phyloP scores from a whole-genome alignment of 2,888 invertebrate genomes.

The Conchocele bisecta region DNA sequence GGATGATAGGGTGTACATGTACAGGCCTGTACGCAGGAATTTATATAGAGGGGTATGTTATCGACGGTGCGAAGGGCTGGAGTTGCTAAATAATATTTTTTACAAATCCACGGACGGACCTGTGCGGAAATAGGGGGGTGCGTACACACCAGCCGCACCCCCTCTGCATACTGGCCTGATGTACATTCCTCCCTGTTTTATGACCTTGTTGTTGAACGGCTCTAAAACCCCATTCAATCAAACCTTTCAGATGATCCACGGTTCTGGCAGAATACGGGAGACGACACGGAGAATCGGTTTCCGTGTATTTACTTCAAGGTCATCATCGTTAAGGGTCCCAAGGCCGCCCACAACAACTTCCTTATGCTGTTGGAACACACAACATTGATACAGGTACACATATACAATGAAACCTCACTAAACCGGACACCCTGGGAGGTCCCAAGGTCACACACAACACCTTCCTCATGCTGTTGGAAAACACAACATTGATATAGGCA shows the following conservation, averaged over 20 bases:
- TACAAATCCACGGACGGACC: too few species aligned
- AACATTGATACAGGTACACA: constrained; percentile 71
- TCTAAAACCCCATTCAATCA: too few species aligned
- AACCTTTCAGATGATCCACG: constrained; percentile 71
- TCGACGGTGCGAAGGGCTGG: too few species aligned
- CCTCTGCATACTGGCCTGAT: too few species aligned
- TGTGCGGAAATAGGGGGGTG: too few species aligned
- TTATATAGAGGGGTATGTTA: too few species aligned
- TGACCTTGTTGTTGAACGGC: not conserved
- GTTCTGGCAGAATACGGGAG: constrained; percentile 69
- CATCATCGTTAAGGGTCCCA: constrained; percentile 62
- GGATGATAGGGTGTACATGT: too few species aligned
- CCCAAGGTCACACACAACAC: constrained; percentile 57
- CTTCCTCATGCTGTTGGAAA: constrained; percentile 65
- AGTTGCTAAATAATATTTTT: too few species aligned
- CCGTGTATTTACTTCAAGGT: constrained; percentile 78
- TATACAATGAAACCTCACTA: too few species aligned
- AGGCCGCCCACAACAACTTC: constrained; percentile 61
- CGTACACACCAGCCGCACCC: too few species aligned
- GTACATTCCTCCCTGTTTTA: not conserved
- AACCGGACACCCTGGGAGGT: constrained; percentile 64
- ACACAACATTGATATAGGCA: constrained; percentile 71
- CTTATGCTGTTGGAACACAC: constrained; percentile 65
- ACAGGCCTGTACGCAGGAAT: too few species aligned
- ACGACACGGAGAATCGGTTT: constrained; percentile 70